Conservation (phyloP, 2,113 vertebrate species). For the Clarias gariepinus region DNA sequence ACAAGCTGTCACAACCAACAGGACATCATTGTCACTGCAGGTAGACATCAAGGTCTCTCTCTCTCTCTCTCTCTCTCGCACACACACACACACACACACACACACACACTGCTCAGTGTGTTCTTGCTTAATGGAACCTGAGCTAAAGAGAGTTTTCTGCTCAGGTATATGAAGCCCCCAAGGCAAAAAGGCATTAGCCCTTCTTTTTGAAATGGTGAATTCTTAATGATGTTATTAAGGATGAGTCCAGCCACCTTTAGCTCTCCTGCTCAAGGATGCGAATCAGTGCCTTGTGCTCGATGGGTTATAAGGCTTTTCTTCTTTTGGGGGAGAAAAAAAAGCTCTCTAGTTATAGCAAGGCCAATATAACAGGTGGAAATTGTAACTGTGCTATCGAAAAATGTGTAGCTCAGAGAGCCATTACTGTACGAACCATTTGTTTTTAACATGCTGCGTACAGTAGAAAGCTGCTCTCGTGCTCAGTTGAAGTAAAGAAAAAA, state of each 20-base stretch:
- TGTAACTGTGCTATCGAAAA: slow-evolving; percentile 7
- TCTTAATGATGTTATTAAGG: slow-evolving; percentile 77
- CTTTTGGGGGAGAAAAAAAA: neutral
- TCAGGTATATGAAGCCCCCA: slow-evolving; percentile 70
- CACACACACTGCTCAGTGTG: slow-evolving; percentile 57
- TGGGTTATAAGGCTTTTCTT: slow-evolving; percentile 30
- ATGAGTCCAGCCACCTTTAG: slow-evolving; percentile 62
- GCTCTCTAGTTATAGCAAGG: slow-evolving; percentile 21
- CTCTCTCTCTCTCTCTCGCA: slow-evolving; percentile 16
- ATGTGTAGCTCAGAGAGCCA: slow-evolving; percentile 18
- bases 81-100: slow-evolving; percentile 11
- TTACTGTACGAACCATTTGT: slow-evolving; percentile 36
- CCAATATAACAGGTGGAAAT: slow-evolving; percentile 38
- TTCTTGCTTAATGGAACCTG: slow-evolving; percentile 73
- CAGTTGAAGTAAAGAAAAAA: neutral
- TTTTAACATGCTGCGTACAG: slow-evolving; percentile 2
- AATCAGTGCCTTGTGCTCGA: slow-evolving; percentile 10
- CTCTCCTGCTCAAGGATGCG: slow-evolving; percentile 33
- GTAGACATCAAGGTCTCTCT: slow-evolving; percentile 40
- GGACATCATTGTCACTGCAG: slow-evolving; percentile 63
- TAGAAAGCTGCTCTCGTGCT: neutral
- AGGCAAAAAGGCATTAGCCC: slow-evolving; percentile 78
- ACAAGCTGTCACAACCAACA: slow-evolving; percentile 71
- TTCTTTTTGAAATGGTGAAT: slow-evolving; percentile 74
- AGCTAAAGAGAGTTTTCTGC: slow-evolving; percentile 65